Evolutionary conservation across 2,113 vertebrate species (phyloP).

Genomic region (Piaya cayana): DNA sequence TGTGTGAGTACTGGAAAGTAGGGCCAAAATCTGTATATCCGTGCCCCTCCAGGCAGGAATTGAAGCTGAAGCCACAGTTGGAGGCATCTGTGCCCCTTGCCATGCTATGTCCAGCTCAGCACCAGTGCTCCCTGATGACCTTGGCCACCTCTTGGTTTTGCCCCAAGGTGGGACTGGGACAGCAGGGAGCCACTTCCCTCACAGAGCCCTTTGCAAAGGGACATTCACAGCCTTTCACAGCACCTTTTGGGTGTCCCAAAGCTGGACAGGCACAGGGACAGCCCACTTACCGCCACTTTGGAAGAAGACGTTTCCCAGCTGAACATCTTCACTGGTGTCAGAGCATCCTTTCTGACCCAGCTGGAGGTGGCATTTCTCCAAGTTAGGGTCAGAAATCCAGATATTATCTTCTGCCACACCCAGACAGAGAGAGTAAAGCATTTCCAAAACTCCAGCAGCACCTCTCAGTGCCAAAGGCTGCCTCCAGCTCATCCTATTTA

Average conservation of each 20-base stretch:
- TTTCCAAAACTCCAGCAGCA: background rate
- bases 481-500: background rate
- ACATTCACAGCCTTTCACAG: background rate
- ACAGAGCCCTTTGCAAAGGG: background rate
- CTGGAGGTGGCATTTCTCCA: background rate
- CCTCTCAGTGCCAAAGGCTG: background rate
- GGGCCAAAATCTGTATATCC: background rate
- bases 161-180: accelerated
- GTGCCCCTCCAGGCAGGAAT: background rate
- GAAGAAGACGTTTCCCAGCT: background rate
- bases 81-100: background rate
- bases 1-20: background rate
- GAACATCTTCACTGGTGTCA: background rate
- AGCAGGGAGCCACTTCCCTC: background rate
- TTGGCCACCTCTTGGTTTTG: background rate
- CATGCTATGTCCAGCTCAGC: background rate
- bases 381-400: background rate
- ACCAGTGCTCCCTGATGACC: background rate
- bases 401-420: background rate
- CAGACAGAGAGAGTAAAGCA: background rate
- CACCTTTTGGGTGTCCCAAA: accelerated
- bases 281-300: accelerated
- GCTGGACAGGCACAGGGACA: background rate
- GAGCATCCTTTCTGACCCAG: background rate
- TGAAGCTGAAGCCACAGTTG: accelerated